Conservation (phyloP, 2,888 invertebrate species). For the Macropis europaea region DNA sequence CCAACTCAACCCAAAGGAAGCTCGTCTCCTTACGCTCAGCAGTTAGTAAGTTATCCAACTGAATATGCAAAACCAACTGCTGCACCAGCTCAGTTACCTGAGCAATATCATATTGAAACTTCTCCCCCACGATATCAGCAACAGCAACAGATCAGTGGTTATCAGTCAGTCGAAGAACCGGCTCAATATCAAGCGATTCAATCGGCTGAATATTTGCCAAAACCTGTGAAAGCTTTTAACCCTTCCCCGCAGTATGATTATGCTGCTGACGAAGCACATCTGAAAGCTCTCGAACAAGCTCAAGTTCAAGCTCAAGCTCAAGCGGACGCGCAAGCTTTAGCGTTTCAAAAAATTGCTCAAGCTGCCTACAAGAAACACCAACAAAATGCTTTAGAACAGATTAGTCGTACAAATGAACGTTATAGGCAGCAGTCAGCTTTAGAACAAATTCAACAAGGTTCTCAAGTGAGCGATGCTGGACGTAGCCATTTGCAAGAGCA, state of each 20-base stretch:
- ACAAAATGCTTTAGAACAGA: slow-evolving; percentile 73
- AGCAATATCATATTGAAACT: slow-evolving; percentile 76
- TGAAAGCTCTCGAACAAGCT: slow-evolving; percentile 44
- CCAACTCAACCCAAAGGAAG: slow-evolving; percentile 60
- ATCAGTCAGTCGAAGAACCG: slow-evolving; percentile 63
- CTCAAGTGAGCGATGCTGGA: slow-evolving; percentile 76
- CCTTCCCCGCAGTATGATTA: slow-evolving; percentile 69
- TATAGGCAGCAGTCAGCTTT: slow-evolving; percentile 73
- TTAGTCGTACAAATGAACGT: slow-evolving; percentile 71
- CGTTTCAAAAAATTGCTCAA: slow-evolving; percentile 74
- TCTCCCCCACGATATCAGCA: slow-evolving; percentile 68
- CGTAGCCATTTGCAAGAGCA: slow-evolving; percentile 70
- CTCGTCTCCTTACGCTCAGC: slow-evolving; percentile 63
- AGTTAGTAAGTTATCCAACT: slow-evolving; percentile 63
- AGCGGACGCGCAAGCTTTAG: slow-evolving; percentile 74
- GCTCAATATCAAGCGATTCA: slow-evolving; percentile 54
- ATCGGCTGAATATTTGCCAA: slow-evolving; percentile 33
- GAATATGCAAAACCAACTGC: slow-evolving; percentile 66
- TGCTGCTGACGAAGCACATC: slow-evolving; percentile 48
- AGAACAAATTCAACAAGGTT: slow-evolving; percentile 76
- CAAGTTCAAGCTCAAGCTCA: slow-evolving; percentile 70
- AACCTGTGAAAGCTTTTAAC: slow-evolving; percentile 58
- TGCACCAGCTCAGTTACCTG: slow-evolving; percentile 58
- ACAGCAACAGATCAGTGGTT: slow-evolving; percentile 56
- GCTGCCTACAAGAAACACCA: slow-evolving; percentile 74